phyloP scores from a whole-genome alignment of 1,140 invertebrate species.

The Holotrichia oblita region DNA sequence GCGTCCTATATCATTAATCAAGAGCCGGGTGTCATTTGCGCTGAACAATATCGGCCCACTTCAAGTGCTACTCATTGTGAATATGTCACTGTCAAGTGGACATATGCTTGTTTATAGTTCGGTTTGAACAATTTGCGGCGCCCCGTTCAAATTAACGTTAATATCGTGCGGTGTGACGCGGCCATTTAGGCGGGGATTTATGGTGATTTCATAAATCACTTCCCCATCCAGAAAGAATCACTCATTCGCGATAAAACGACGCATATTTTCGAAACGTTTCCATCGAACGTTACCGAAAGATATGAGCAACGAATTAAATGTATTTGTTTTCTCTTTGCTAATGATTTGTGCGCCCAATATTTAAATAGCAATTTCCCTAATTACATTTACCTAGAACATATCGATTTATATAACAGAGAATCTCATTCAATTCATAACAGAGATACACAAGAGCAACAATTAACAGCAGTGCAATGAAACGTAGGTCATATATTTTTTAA shows the following conservation, averaged over 20 bases:
- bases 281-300: background rate
- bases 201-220: conserved; percentile 30
- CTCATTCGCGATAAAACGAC: conserved; percentile 8
- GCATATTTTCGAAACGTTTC: conserved; percentile 22
- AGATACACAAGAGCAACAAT: no score
- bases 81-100: conserved; percentile 44
- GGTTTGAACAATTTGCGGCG: conserved; percentile 39
- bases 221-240: conserved; percentile 24
- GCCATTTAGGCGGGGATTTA: conserved; percentile 34
- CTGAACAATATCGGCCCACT: conserved; percentile 45
- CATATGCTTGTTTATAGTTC: conserved; percentile 38
- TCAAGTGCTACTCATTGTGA: conserved; percentile 44
- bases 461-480: no score
- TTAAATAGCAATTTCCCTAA: background rate
- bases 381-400: no score
- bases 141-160: conserved; percentile 39
- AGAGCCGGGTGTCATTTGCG: conserved; percentile 44
- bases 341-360: background rate
- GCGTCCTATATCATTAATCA: conserved; percentile 45
- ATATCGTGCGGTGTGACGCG: conserved; percentile 28
- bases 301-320: background rate
- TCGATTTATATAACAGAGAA: no score
- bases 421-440: no score
- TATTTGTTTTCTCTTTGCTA: background rate
- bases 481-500: no score